These are phyloP conservation scores for Saguinus midas DNA, from an alignment of 2,113 vertebrate species.

Conservation along the genomic window DNA sequence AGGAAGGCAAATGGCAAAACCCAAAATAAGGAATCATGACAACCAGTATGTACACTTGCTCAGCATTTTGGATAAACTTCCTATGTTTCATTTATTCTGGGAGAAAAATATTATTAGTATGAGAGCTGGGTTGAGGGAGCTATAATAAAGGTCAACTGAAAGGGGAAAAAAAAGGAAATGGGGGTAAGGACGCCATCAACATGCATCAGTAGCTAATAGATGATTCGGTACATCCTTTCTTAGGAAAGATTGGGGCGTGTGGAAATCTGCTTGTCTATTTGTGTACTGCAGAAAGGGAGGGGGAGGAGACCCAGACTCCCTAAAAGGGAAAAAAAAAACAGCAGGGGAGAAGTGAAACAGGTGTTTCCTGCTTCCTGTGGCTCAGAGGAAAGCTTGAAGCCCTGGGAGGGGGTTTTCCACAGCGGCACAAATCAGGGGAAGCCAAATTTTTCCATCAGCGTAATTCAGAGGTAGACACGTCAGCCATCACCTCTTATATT, in stretches of 20 bases:
- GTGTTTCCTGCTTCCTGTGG: constrained; percentile 63
- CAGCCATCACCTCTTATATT: neutral
- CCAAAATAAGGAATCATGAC: constrained; percentile 51
- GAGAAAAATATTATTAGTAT: constrained; percentile 54
- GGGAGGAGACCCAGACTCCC: neutral
- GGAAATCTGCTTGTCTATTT: constrained; percentile 42
- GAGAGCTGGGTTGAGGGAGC: constrained; percentile 35
- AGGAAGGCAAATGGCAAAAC: neutral
- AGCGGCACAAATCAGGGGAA: neutral
- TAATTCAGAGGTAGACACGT: neutral
- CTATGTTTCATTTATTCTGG: constrained; percentile 39
- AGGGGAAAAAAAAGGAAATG: neutral
- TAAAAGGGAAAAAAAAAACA: neutral
- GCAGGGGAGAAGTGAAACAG: constrained; percentile 38
- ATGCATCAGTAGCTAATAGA: constrained; percentile 55
- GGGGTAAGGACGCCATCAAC: constrained; percentile 2
- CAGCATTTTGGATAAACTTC: neutral
- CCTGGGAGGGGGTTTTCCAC: constrained; percentile 20
- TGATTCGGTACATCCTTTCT: constrained; percentile 59
- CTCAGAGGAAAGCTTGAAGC: constrained; percentile 14
- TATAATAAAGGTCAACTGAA: constrained; percentile 59
- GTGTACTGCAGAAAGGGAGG: neutral
- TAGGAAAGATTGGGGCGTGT: constrained; percentile 41
- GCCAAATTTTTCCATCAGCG: neutral
- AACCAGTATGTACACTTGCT: constrained; percentile 34